Evolutionary conservation across 2,888 invertebrate genomes (phyloP), one percentile per base, ranked within the genome.

Genomic region (Crepidodera aurea): DNA sequence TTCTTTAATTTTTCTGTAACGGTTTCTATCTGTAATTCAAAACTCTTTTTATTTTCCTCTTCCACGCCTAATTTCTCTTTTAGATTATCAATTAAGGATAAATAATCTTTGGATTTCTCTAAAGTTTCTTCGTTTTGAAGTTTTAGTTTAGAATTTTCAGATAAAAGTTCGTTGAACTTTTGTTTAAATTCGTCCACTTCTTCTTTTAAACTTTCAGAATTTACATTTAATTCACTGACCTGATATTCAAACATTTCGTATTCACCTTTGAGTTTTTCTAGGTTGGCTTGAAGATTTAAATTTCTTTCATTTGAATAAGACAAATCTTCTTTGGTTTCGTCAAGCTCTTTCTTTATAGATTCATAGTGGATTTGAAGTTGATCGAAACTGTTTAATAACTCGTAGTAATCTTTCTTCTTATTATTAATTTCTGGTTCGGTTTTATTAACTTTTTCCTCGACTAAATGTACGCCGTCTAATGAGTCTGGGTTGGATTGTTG

Each of bases 291-390:
- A 78, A 79, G 59, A 32, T 72, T 72, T 3, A 72, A 69, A 22
- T 78, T 79, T 57, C 80, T 78, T 12, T 67, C 66, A 18, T 66
- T 68, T n/a, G 70, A 57, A 7, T 59, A 80, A 25, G 82, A 78
- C 6, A 88, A 78, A 68, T 87, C 85, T 44, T 82, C 82, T 70
- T 86, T 84, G 71, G 87, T 82, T 55, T 83, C 84, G 46, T 83
- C 84, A 78, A 73, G 57, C 46, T 73, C 71, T 8, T 60, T 51
- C 46, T 59, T 59, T n/a, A 67, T 40, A 5, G 60, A 46, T 12
- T 74, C 69, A 48, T 69, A 69, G 19, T 73, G 73, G 18, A 71
- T 60, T 65, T 69, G 71, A 16, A 70, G 57, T 19, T 66, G 51
- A 56, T 74, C 72, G 48, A 67, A 75, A 19, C 59, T 70, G 32